Evolutionary conservation across 2,888 invertebrate species (phyloP).

Genomic region (Polydesmus complanatus): DNA sequence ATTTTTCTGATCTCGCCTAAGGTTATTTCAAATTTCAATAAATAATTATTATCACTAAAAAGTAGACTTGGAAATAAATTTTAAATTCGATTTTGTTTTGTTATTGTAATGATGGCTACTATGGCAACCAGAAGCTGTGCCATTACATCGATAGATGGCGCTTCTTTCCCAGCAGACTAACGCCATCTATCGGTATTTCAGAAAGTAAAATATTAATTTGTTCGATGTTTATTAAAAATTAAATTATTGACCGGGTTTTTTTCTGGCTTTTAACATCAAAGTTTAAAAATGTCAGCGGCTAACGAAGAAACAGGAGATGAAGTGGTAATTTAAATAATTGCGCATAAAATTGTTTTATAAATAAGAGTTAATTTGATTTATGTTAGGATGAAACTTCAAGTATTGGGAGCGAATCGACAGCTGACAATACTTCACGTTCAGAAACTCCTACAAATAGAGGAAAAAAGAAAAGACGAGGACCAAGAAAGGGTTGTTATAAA

Average conservation of each 20-base stretch:
- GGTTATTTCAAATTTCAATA: background rate
- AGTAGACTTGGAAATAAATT: no score
- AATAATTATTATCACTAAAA: no score
- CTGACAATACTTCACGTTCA: conserved; percentile 55
- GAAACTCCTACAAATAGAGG: conserved; percentile 55
- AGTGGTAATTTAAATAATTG: background rate
- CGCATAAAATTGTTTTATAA: background rate
- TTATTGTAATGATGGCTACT: background rate
- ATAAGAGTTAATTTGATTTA: conserved; percentile 1
- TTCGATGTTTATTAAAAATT: no score
- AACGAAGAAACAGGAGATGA: background rate
- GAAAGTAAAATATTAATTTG: no score
- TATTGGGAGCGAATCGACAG: conserved; percentile 63
- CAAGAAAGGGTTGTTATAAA: conserved; percentile 35
- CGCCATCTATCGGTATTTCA: no score
- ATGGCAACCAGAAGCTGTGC: background rate
- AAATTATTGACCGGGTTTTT: no score
- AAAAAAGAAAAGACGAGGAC: conserved; percentile 40
- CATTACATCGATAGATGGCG: background rate
- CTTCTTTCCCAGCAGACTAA: no score
- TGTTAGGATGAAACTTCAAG: conserved; percentile 60
- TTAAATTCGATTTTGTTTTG: background rate
- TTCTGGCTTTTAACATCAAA: background rate
- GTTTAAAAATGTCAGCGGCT: background rate
- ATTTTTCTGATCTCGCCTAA: background rate